A percentile compares a stretch with the other conserved stretches of the same genome.
These are phyloP conservation scores for Tetragonisca angustula DNA, from an alignment of 2,888 invertebrate genomes.

Conservation along the genomic window DNA sequence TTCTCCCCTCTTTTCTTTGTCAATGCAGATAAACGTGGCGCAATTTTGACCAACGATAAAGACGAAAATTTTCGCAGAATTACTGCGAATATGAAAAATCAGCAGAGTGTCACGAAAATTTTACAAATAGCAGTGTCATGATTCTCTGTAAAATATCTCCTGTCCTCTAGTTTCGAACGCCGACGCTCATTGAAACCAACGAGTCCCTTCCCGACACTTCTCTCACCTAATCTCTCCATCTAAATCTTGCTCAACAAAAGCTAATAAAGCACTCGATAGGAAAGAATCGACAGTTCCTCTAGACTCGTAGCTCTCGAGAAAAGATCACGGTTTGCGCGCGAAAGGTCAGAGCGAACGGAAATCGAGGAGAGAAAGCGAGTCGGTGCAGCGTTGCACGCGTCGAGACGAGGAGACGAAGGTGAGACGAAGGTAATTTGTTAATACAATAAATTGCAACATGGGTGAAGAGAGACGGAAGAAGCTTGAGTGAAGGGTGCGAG, in stretches of 20 bases:
- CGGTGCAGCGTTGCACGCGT: conserved; percentile 47
- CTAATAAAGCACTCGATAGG: background rate
- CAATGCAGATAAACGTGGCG: background rate
- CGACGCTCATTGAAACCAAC: background rate
- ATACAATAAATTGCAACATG: conserved; percentile 71
- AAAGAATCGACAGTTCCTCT: background rate
- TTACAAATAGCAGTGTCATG: too few relatives aligned
- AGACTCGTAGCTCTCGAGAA: conserved; percentile 1
- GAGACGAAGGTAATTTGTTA: conserved; percentile 73
- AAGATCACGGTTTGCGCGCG: conserved; percentile 38
- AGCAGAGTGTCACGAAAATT: background rate
- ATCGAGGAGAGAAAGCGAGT: conserved; percentile 52
- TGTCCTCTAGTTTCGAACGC: too few relatives aligned
- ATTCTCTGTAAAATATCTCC: too few relatives aligned
- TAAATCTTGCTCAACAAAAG: background rate
- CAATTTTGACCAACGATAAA: background rate
- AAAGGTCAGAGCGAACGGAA: conserved; percentile 45
- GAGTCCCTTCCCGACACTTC: background rate
- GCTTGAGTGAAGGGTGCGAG: conserved; percentile 34
- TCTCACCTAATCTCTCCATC: background rate
- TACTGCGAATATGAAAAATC: background rate
- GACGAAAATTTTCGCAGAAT: background rate
- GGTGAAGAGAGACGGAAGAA: conserved; percentile 1
- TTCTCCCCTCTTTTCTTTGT: background rate
- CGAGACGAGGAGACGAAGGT: conserved; percentile 55